Evolutionary conservation across 1,140 invertebrate genomes (phyloP).

Genomic region (Drosophila pruinosa): DNA sequence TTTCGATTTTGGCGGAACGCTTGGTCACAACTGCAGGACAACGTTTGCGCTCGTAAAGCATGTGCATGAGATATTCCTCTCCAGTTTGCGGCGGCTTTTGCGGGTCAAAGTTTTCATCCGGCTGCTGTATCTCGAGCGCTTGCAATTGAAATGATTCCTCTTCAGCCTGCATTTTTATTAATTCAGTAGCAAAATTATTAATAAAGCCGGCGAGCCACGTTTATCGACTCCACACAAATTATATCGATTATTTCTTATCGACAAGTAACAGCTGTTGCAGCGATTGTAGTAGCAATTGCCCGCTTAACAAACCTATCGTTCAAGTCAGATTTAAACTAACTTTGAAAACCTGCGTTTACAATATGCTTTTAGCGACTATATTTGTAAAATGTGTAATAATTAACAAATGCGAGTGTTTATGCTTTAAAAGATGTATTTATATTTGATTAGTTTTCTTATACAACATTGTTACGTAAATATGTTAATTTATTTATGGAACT

Average conservation of each 20-base stretch:
- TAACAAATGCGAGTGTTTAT: too few species aligned
- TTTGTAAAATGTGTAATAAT: too few species aligned
- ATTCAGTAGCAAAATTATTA: background rate
- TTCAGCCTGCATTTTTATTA: conserved; percentile 34
- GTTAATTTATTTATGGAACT: conserved; percentile 17
- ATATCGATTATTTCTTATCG: background rate
- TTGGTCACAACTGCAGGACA: conserved; percentile 75
- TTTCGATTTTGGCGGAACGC: conserved; percentile 42
- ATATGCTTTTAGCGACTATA: background rate
- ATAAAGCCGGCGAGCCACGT: conserved; percentile 10
- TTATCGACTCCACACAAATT: background rate
- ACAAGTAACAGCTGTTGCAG: background rate
- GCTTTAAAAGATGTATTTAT: background rate
- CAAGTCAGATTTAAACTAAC: background rate
- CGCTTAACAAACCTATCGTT: background rate
- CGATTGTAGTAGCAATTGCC: background rate
- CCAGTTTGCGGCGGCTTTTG: conserved; percentile 58
- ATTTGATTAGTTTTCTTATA: background rate
- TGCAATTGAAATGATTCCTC: conserved; percentile 72
- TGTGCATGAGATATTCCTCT: conserved; percentile 75
- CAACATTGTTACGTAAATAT: background rate
- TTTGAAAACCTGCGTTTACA: background rate
- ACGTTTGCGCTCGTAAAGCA: conserved; percentile 72
- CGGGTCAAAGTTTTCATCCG: conserved; percentile 70
- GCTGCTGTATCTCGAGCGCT: conserved; percentile 70